phyloP scores from a whole-genome alignment of 2,888 invertebrate genomes.

The Prosapia bicincta region DNA sequence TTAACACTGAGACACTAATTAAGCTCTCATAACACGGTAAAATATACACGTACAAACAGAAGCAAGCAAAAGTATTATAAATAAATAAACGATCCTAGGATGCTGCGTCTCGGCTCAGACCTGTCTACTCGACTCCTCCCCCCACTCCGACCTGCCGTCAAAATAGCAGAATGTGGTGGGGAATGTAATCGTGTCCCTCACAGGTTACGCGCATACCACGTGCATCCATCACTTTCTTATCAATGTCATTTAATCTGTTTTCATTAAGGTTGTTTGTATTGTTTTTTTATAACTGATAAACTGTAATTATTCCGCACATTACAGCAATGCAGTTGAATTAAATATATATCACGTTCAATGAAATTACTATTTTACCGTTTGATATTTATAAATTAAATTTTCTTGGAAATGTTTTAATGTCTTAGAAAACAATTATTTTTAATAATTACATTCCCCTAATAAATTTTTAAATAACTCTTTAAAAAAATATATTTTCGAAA shows the following conservation, averaged over 20 bases:
- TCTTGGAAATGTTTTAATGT: too few species aligned
- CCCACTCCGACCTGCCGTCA: constrained; percentile 13
- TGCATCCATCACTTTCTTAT: neutral
- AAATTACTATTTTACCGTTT: too few species aligned
- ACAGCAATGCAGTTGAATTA: too few species aligned
- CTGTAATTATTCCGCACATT: too few species aligned
- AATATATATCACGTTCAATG: too few species aligned
- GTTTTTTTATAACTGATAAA: too few species aligned
- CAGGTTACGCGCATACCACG: neutral
- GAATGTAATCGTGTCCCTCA: neutral
- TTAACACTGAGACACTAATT: neutral
- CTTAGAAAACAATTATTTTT: too few species aligned
- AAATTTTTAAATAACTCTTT: too few species aligned
- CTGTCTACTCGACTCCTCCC: constrained; percentile 29
- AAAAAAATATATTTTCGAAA: too few species aligned
- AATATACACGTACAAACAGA: neutral
- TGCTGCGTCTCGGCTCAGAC: constrained; percentile 18
- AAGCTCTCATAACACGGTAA: neutral
- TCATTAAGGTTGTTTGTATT: neutral
- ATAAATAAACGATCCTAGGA: neutral
- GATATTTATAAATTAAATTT: too few species aligned
- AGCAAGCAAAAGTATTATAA: neutral
- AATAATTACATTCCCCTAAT: too few species aligned
- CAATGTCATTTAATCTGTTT: neutral
- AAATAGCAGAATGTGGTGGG: constrained; percentile 2